Evolutionary conservation across 1,140 invertebrate genomes (phyloP), one percentile per base, ranked within the genome.

Genomic region (Panulirus ornatus): DNA sequence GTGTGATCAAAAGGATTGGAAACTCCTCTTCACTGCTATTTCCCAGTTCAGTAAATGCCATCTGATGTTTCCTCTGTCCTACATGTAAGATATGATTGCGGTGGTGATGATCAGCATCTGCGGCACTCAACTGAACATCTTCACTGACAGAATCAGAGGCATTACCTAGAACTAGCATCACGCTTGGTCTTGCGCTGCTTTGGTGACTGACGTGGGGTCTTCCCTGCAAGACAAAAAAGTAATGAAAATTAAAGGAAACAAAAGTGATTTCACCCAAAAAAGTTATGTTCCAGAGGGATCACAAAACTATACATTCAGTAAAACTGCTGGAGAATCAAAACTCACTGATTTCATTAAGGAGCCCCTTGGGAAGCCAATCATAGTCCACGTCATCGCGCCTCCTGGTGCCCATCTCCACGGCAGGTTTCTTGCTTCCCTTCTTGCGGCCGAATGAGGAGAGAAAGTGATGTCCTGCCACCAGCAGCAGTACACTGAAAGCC

Each of bases 351-450:
- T 84, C 86, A 86, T 79, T 79, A 58, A 98, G 95, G 92, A 97
- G 97, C 94, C 98, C 97, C 93, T 97, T 97, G 85, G 99, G 99
- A 92, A 99, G 94, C 99, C 99, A 99, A 92, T 99, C 98, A 93
- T 98, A 99, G 94, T 99, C 99, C 44, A 99, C 94, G 93, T 95
- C 97, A 94, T 98, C 98, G 93, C 97, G 94, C n/a, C 93, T 96
- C 40, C 93, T 96, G 58, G 97, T 97, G 93, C 98, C 98, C 86
- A 96, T 96, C 36, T 98, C 94, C 84, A 95, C 93, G 58, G 92
- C 97, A 85, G 96, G 63, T 95, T 91, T 88, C 94, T 94, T 89
- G 93, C 94, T 89, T 94, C 94, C 93, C 95, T 95, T 91, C 91
- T 94, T 95, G 92, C 95, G 95, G 92, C 96, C 97, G 92, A 97